Conservation (phyloP, 2,113 vertebrate genomes). For the Zapornia atra region DNA sequence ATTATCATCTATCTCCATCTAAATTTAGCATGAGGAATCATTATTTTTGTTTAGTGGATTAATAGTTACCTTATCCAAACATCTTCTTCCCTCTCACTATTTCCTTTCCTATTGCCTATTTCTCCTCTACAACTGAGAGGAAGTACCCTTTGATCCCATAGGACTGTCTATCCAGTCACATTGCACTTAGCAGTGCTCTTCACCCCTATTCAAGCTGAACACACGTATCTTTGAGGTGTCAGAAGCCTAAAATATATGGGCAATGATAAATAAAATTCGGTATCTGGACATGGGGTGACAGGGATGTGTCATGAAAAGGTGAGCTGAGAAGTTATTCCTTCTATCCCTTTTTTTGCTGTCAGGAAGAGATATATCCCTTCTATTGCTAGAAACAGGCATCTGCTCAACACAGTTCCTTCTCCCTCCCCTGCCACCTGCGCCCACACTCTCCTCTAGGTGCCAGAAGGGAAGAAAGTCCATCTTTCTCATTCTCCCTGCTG, state of each 20-base stretch:
- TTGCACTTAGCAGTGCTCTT: accelerated
- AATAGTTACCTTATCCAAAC: neutral
- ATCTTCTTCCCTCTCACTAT: neutral
- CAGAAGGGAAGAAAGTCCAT: neutral
- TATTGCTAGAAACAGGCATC: neutral
- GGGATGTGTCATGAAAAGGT: neutral
- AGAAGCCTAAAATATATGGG: neutral
- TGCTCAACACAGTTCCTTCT: accelerated
- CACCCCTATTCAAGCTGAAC: neutral
- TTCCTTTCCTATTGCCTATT: neutral
- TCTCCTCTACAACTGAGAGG: neutral
- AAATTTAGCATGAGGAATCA: neutral
- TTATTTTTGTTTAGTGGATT: neutral
- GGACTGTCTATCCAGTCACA: neutral
- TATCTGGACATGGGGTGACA: neutral
- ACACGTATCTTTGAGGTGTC: neutral
- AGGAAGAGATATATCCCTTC: neutral
- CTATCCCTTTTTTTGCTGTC: neutral
- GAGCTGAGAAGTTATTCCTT: neutral
- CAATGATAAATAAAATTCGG: neutral
- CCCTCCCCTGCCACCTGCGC: neutral
- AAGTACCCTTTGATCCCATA: neutral
- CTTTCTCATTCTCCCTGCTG: neutral
- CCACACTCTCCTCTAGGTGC: neutral
- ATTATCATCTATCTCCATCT: neutral